Conservation (phyloP, 2,797 vertebrate genomes). For the Microctenopoma lineatum region DNA sequence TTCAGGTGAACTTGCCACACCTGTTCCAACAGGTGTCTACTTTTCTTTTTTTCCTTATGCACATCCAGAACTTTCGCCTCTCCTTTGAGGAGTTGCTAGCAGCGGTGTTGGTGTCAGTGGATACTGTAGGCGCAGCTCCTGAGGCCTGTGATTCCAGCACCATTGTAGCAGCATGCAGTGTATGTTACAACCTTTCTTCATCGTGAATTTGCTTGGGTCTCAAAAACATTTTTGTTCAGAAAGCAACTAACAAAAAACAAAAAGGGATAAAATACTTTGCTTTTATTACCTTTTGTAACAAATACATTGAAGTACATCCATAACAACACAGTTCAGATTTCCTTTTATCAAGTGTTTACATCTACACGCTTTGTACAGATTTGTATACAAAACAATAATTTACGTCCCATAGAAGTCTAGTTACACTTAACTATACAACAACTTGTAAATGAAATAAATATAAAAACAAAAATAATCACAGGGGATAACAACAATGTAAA, state of each 20-base stretch:
- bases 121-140: no score
- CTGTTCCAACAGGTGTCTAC: no score
- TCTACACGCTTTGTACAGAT: constrained; percentile 96
- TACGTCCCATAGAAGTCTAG: constrained; percentile 93
- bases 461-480: constrained; percentile 82
- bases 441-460: constrained; percentile 87
- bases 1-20: no score
- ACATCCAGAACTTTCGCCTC: no score
- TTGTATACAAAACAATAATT: constrained; percentile 99
- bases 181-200: no score
- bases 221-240: not conserved
- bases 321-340: constrained; percentile 84
- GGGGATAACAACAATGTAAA: constrained; percentile 68
- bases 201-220: no score
- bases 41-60: no score
- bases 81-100: no score
- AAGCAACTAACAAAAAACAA: constrained; percentile 41
- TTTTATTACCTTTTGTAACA: constrained; percentile 97
- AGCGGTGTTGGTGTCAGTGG: no score
- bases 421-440: constrained; percentile 87
- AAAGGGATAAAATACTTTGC: constrained; percentile 94
- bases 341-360: constrained; percentile 91
- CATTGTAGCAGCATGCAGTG: no score
- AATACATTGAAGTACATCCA: constrained; percentile 85
- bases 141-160: no score